Conservation (phyloP, 2,797 vertebrate genomes). For the Selene dorsalis region DNA sequence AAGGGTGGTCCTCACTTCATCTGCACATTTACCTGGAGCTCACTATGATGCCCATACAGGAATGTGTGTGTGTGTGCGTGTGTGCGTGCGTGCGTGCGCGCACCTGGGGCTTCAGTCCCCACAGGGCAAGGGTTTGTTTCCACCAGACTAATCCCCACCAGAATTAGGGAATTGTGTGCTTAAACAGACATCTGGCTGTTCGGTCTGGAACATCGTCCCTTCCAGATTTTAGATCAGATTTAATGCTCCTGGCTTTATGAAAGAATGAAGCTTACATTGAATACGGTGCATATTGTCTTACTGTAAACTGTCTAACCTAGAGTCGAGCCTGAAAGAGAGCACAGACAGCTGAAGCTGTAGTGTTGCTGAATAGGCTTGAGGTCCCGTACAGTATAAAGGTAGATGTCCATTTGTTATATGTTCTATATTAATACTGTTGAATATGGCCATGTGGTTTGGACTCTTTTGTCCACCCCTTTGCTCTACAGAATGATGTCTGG, state of each 20-base stretch:
- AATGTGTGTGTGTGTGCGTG: slow-evolving; percentile 15
- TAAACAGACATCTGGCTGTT: slow-evolving; percentile 53
- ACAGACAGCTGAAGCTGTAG: slow-evolving; percentile 2
- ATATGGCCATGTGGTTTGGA: no score
- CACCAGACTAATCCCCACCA: slow-evolving; percentile 44
- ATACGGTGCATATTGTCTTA: slow-evolving; percentile 29
- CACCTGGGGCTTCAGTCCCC: slow-evolving; percentile 47
- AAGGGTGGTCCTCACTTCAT: no score
- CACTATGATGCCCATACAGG: no score
- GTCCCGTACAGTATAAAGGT: no score
- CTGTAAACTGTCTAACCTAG: slow-evolving; percentile 7
- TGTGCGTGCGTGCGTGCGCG: neutral
- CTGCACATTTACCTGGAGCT: no score
- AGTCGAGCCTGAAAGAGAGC: slow-evolving; percentile 5
- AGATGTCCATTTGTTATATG: no score
- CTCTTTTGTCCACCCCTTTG: no score
- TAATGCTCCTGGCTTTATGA: slow-evolving; percentile 19
- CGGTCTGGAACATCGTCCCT: slow-evolving; percentile 20
- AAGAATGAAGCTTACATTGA: slow-evolving; percentile 1
- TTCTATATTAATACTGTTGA: no score
- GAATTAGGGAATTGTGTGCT: slow-evolving; percentile 30
- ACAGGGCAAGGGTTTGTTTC: slow-evolving; percentile 51
- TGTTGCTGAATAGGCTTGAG: slow-evolving; percentile 7
- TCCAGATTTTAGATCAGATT: slow-evolving; percentile 47
- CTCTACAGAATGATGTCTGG: no score